Conservation (phyloP, 2,888 invertebrate species). For the Tetranychus piercei region DNA sequence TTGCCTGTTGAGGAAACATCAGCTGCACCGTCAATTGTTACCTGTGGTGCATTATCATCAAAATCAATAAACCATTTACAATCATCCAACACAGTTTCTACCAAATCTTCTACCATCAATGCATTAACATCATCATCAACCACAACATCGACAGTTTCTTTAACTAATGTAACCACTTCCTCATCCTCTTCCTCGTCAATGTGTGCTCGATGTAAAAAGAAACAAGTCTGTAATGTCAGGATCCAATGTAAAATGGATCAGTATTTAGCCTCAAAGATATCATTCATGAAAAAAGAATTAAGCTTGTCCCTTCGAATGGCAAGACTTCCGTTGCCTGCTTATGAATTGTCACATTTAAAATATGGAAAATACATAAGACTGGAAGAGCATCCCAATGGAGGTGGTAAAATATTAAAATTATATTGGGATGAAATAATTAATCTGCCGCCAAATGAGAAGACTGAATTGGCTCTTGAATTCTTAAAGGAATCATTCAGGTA, state of each 20-base stretch:
- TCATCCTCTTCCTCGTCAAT: neutral
- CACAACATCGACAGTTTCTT: neutral
- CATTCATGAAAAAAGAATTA: conserved; percentile 19
- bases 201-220: conserved; percentile 17
- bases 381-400: conserved; percentile 85
- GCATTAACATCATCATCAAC: neutral
- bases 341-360: conserved; percentile 27
- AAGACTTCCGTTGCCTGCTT: conserved; percentile 24
- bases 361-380: conserved; percentile 50
- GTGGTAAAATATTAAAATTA: conserved; percentile 70
- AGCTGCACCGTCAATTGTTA: neutral
- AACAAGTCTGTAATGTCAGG: conserved; percentile 19
- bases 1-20: neutral
- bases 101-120: neutral
- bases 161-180: neutral
- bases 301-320: conserved; percentile 26
- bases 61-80: neutral
- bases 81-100: neutral
- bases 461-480: conserved; percentile 65
- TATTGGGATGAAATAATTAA: conserved; percentile 73
- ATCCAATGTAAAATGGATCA: conserved; percentile 22
- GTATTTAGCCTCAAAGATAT: conserved; percentile 19
- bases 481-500: conserved; percentile 44
- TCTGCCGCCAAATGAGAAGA: conserved; percentile 45
- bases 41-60: neutral